A percentile compares a stretch with the other conserved stretches of the same genome.
phyloP scores from a whole-genome alignment of 2,888 invertebrate genomes.

The Acleris sparsana region DNA sequence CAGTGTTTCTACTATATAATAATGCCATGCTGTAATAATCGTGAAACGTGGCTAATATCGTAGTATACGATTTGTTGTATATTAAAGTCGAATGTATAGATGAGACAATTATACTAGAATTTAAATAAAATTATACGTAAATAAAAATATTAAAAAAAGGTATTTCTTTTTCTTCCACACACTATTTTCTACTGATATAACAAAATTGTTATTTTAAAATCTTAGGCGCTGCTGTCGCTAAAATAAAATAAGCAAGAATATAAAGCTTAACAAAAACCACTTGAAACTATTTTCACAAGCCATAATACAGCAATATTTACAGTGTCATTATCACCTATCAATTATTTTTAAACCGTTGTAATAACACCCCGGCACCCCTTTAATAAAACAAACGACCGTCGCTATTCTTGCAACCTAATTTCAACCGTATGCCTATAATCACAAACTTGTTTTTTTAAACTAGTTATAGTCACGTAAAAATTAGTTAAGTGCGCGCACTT shows the following conservation, averaged over 20 bases:
- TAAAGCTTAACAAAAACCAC: slow-evolving; percentile 19
- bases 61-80: slow-evolving; percentile 53
- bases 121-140: slow-evolving; percentile 34
- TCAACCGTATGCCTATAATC: background rate
- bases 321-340: slow-evolving; percentile 48
- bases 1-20: background rate
- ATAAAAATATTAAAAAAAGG: slow-evolving; percentile 27
- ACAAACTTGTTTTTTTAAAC: background rate
- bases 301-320: slow-evolving; percentile 44
- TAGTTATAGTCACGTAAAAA: slow-evolving; percentile 29
- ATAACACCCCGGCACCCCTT: slow-evolving; percentile 50
- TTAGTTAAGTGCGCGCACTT: slow-evolving; percentile 36
- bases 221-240: background rate
- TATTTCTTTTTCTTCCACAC: background rate
- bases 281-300: slow-evolving; percentile 33
- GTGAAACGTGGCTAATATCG: slow-evolving; percentile 36
- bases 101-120: slow-evolving; percentile 55
- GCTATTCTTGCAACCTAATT: background rate
- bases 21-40: background rate
- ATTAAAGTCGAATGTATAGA: slow-evolving; percentile 47
- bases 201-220: background rate
- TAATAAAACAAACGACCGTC: slow-evolving; percentile 31
- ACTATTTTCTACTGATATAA: background rate
- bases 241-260: slow-evolving; percentile 1
- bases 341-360: slow-evolving; percentile 53